Evolutionary conservation across 2,113 vertebrate species (phyloP).

Genomic region (Lota lota): DNA sequence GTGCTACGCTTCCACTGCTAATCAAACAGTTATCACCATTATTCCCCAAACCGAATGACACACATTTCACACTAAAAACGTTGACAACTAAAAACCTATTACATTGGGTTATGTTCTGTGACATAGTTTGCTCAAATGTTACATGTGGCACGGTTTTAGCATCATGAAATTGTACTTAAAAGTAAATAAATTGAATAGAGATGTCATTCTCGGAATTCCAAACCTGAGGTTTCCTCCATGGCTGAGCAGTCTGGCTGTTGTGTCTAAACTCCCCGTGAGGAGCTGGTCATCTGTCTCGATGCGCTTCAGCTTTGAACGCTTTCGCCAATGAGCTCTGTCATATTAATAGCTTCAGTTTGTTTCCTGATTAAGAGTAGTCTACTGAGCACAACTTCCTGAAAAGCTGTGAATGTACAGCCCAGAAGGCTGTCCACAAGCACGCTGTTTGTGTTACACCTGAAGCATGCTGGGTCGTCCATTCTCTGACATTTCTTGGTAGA

Average conservation of each 20-base stretch:
- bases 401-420: conserved; percentile 48
- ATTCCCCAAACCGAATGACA: neutral
- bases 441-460: too few species aligned
- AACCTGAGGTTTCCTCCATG: conserved; percentile 52
- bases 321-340: conserved; percentile 38
- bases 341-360: conserved; percentile 70
- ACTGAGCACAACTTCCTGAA: conserved; percentile 74
- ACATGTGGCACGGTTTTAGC: too few species aligned
- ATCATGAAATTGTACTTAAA: too few species aligned
- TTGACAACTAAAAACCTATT: neutral
- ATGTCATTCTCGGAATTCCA: conserved; percentile 47
- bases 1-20: neutral
- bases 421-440: too few species aligned
- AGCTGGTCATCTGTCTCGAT: neutral
- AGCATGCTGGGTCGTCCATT: too few species aligned
- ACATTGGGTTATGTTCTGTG: neutral
- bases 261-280: neutral
- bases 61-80: neutral
- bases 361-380: conserved; percentile 72
- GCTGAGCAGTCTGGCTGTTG: conserved; percentile 12
- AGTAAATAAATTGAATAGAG: neutral
- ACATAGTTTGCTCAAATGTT: too few species aligned
- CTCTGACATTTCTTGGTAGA: too few species aligned
- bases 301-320: conserved; percentile 27
- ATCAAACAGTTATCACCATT: neutral